These are phyloP conservation scores for Sarcophaga variegata DNA, from an alignment of 2,888 invertebrate genomes.

Conservation along the genomic window DNA sequence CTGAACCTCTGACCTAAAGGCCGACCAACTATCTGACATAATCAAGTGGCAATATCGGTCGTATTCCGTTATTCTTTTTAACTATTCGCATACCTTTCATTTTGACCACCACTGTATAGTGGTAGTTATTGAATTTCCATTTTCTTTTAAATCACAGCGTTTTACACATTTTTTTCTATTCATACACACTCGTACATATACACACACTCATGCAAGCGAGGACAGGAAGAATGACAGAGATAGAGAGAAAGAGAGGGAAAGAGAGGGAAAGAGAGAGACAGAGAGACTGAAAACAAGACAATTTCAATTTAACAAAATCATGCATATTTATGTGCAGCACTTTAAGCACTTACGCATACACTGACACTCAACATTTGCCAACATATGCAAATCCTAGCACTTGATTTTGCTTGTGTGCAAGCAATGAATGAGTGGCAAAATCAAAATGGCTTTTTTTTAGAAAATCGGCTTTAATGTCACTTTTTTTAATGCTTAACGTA, in stretches of 20 bases:
- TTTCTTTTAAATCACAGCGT: constrained; percentile 26
- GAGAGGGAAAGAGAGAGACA: not conserved
- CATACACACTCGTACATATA: no score
- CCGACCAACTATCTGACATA: no score
- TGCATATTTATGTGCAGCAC: constrained; percentile 51
- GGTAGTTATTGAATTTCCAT: constrained; percentile 33
- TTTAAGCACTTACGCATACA: constrained; percentile 20
- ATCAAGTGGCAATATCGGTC: no score
- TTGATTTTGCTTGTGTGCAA: not conserved
- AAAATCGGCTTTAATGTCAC: constrained; percentile 46
- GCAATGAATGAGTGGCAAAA: not conserved
- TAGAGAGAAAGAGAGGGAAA: not conserved
- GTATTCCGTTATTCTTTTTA: no score
- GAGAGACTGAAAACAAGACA: not conserved
- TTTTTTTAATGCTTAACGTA: not conserved
- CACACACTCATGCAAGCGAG: no score
- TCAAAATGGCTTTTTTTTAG: constrained; percentile 14
- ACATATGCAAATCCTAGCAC: not conserved
- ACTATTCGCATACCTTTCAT: no score
- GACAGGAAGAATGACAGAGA: no score
- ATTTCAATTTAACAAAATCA: constrained; percentile 36
- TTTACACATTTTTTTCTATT: constrained; percentile 27
- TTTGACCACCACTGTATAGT: no score
- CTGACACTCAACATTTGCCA: not conserved
- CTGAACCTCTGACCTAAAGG: no score